Conservation (phyloP, 2,797 vertebrate genomes). For the Tenualosa thibaudeaui region DNA sequence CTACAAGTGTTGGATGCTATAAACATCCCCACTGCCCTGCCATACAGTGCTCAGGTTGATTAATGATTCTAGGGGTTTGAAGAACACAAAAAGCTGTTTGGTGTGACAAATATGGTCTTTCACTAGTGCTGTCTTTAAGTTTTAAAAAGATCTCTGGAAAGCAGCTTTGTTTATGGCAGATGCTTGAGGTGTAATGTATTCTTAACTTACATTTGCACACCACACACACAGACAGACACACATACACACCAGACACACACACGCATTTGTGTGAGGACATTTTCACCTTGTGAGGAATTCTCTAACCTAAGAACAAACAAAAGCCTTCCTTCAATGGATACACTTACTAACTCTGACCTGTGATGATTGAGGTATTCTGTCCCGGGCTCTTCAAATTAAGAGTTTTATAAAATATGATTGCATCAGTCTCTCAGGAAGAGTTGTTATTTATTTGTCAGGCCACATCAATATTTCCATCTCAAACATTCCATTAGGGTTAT, state of each 20-base stretch:
- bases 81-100: slow-evolving; percentile 32
- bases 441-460: slow-evolving; percentile 8
- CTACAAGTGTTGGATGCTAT: slow-evolving; percentile 42
- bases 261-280: background rate
- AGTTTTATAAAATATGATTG: background rate
- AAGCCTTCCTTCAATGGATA: background rate
- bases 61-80: slow-evolving; percentile 29
- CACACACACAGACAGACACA: too few species aligned
- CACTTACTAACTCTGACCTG: background rate
- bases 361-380: background rate
- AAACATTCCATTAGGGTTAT: background rate
- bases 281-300: background rate
- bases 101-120: slow-evolving; percentile 39
- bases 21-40: slow-evolving; percentile 44
- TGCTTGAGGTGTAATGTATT: background rate
- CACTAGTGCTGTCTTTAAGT: slow-evolving; percentile 31
- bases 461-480: background rate
- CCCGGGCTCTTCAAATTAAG: background rate
- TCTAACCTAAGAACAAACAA: background rate
- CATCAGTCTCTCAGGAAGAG: background rate
- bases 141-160: slow-evolving; percentile 42
- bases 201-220: background rate
- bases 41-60: slow-evolving; percentile 41
- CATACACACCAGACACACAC: background rate
- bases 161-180: background rate